These are phyloP conservation scores for Drosophila albomicans DNA, from an alignment of 1,140 invertebrate species.

Conservation along the genomic window DNA sequence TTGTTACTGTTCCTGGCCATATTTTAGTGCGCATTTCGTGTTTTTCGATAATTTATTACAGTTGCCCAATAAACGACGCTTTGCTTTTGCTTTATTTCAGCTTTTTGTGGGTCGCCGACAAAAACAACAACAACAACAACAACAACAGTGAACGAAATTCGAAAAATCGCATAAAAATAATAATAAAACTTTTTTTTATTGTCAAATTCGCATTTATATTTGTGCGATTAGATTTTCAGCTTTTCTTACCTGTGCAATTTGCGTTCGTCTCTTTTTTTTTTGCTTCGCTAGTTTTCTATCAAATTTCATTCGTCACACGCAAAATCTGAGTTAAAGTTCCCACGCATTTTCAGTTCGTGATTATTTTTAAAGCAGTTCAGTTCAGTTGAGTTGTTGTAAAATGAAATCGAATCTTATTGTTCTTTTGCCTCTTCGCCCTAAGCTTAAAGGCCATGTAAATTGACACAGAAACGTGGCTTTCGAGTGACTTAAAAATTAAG, in stretches of 20 bases:
- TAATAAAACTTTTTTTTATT: conserved; percentile 68
- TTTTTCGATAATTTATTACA: conserved; percentile 83
- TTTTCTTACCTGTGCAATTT: conserved; percentile 52
- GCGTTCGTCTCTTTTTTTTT: conserved; percentile 35
- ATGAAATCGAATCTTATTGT: conserved; percentile 44
- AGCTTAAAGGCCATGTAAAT: conserved; percentile 34
- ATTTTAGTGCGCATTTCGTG: conserved; percentile 75
- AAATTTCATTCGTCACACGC: conserved; percentile 67
- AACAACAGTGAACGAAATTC: background rate
- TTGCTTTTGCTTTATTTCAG: conserved; percentile 31
- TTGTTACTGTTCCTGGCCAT: conserved; percentile 44
- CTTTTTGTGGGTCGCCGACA: conserved; percentile 40
- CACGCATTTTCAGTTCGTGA: conserved; percentile 80
- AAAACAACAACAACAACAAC: conserved; percentile 2
- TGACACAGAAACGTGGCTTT: conserved; percentile 13
- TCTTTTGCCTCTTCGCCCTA: conserved; percentile 21
- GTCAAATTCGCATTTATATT: conserved; percentile 70
- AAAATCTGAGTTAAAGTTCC: conserved; percentile 55
- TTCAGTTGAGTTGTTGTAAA: conserved; percentile 14
- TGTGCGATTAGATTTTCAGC: conserved; percentile 71
- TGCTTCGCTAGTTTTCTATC: conserved; percentile 15
- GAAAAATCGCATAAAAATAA: conserved; percentile 8
- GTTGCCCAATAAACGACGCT: conserved; percentile 75
- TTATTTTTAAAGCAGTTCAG: conserved; percentile 42
- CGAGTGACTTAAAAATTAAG: background rate